Conservation (phyloP, 2,113 vertebrate species). For the Trematocara stigmaticum region DNA sequence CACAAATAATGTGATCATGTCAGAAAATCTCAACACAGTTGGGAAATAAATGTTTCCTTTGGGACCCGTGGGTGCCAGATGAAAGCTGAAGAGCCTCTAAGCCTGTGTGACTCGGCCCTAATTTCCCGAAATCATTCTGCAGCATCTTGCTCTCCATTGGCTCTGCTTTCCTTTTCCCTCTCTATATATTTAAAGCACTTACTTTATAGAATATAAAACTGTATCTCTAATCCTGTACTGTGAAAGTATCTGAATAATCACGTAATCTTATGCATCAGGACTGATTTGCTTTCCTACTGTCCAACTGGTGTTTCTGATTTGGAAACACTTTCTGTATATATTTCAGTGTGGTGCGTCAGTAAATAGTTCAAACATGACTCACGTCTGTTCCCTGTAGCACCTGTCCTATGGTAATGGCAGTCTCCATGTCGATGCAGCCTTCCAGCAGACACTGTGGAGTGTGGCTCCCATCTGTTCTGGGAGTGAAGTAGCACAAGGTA, state of each 20-base stretch:
- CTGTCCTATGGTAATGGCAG: slow-evolving; percentile 86
- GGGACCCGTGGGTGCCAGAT: neutral
- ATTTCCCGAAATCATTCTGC: neutral
- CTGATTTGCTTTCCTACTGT: neutral
- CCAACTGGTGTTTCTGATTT: neutral
- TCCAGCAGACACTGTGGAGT: slow-evolving; percentile 96
- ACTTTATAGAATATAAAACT: neutral
- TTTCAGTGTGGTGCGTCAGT: neutral
- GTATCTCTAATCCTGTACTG: no score
- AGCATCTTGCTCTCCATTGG: neutral
- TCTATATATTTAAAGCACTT: neutral
- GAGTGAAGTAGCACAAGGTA: slow-evolving; percentile 95
- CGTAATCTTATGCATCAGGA: neutral
- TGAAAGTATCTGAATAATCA: neutral
- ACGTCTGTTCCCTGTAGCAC: slow-evolving; percentile 71
- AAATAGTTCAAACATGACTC: neutral
- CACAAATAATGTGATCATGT: neutral
- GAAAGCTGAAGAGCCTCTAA: neutral
- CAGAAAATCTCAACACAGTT: neutral
- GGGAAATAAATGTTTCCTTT: neutral
- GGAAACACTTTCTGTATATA: neutral
- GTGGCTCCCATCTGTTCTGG: slow-evolving; percentile 95
- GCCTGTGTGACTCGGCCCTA: neutral
- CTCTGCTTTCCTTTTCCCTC: neutral
- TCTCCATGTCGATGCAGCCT: slow-evolving; percentile 91